Percentiles rank a stretch among this genome's conserved stretches.
Conservation (phyloP, 2,113 vertebrate species). For the Ammodytes dubius region DNA sequence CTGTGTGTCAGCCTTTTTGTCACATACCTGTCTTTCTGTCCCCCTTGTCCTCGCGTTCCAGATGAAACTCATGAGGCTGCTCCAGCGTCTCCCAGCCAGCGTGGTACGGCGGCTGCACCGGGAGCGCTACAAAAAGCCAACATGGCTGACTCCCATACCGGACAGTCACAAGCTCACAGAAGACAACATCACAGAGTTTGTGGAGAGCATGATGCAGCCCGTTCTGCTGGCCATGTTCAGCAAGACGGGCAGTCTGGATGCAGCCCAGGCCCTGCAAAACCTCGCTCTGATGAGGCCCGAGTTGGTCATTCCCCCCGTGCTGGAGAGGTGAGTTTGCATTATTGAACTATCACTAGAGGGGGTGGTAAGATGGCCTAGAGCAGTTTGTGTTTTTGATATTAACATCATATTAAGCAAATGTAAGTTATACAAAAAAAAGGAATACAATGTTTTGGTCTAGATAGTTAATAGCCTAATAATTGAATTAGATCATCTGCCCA, state of each 20-base stretch:
- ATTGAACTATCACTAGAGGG: not conserved
- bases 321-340: conserved; percentile 89
- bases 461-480: too few relatives aligned
- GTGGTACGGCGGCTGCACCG: conserved; percentile 95
- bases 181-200: conserved; percentile 95
- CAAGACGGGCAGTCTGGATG: conserved; percentile 97
- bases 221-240: conserved; percentile 99
- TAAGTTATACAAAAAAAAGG: too few relatives aligned
- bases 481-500: too few relatives aligned
- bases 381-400: too few relatives aligned
- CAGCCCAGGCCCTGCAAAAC: conserved; percentile 97
- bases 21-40: conserved; percentile 47
- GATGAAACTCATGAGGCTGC: conserved; percentile 99
- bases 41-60: conserved; percentile 64
- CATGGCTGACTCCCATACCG: conserved; percentile 94
- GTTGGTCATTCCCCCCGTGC: conserved; percentile 96
- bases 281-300: conserved; percentile 97
- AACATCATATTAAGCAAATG: too few relatives aligned
- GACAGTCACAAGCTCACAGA: conserved; percentile 95
- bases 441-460: too few relatives aligned
- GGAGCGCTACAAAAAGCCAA: conserved; percentile 93
- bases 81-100: conserved; percentile 92
- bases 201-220: conserved; percentile 96
- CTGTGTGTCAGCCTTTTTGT: conserved; percentile 34
- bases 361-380: too few relatives aligned